phyloP scores from a whole-genome alignment of 2,888 invertebrate species.

The Psylliodes chrysocephalus region DNA sequence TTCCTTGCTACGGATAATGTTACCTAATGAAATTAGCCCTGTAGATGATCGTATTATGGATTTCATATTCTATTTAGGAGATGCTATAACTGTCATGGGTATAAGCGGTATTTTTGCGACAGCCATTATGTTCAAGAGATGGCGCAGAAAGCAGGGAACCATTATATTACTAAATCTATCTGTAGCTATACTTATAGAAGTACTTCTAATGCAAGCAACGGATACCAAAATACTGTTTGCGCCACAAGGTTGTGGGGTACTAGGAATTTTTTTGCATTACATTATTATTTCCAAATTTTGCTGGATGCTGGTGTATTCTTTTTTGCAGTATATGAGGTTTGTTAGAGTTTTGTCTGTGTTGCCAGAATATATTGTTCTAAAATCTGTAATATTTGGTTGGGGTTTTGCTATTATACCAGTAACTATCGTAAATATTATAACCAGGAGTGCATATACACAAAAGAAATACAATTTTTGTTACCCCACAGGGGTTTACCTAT shows the following conservation, averaged over 20 bases:
- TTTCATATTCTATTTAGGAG: slow-evolving; percentile 67
- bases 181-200: slow-evolving; percentile 65
- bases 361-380: slow-evolving; percentile 70
- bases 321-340: slow-evolving; percentile 74
- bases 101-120: slow-evolving; percentile 67
- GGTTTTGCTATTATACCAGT: slow-evolving; percentile 69
- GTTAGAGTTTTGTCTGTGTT: slow-evolving; percentile 73
- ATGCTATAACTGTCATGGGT: slow-evolving; percentile 67
- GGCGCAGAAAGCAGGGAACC: slow-evolving; percentile 72
- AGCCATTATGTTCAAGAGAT: slow-evolving; percentile 68
- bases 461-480: slow-evolving; percentile 67
- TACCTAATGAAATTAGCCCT: slow-evolving; percentile 33
- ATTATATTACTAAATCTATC: slow-evolving; percentile 71
- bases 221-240: slow-evolving; percentile 34
- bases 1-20: slow-evolving; percentile 65
- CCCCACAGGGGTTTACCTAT: slow-evolving; percentile 67
- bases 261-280: slow-evolving; percentile 73
- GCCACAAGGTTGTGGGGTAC: slow-evolving; percentile 64
- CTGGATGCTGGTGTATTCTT: slow-evolving; percentile 79
- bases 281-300: slow-evolving; percentile 74
- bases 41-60: slow-evolving; percentile 65
- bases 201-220: slow-evolving; percentile 56
- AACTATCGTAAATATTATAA: slow-evolving; percentile 65
- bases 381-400: slow-evolving; percentile 74
- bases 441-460: slow-evolving; percentile 65